Percentiles rank a stretch among this genome's conserved stretches.
These are phyloP conservation scores for Eudemis profundana DNA, from an alignment of 2,888 invertebrate genomes.

Conservation along the genomic window DNA sequence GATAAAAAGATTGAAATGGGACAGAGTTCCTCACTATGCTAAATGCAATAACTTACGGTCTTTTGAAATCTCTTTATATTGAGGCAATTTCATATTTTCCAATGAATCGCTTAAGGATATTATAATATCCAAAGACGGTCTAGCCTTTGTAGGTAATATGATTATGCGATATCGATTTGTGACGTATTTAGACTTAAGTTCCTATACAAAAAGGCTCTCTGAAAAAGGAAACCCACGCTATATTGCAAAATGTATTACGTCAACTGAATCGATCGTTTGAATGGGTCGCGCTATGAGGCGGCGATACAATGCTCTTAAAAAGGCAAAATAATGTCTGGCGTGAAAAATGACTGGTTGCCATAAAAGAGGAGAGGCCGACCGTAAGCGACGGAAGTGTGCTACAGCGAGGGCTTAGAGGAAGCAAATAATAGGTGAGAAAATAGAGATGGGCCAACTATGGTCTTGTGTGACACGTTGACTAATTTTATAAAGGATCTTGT, in stretches of 20 bases:
- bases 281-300: background rate
- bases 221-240: too few species aligned
- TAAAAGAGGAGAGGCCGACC: background rate
- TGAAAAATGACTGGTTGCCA: background rate
- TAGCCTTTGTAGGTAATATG: too few species aligned
- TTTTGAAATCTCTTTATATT: constrained; percentile 7
- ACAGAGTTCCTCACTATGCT: background rate
- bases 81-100: background rate
- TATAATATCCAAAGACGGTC: background rate
- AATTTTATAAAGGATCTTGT: too few species aligned
- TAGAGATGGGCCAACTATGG: too few species aligned
- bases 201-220: too few species aligned
- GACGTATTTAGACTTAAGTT: too few species aligned
- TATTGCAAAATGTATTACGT: too few species aligned
- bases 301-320: background rate
- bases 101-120: background rate
- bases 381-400: background rate
- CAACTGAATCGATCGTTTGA: background rate
- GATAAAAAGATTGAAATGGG: background rate
- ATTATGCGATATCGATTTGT: too few species aligned
- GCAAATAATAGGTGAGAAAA: too few species aligned
- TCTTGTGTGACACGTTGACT: too few species aligned
- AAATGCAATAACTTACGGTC: constrained; percentile 12
- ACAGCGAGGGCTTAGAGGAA: too few species aligned
- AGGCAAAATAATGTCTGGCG: background rate